Evolutionary conservation across 2,113 vertebrate species (phyloP).

Genomic region (Craseonycteris thonglongyai): DNA sequence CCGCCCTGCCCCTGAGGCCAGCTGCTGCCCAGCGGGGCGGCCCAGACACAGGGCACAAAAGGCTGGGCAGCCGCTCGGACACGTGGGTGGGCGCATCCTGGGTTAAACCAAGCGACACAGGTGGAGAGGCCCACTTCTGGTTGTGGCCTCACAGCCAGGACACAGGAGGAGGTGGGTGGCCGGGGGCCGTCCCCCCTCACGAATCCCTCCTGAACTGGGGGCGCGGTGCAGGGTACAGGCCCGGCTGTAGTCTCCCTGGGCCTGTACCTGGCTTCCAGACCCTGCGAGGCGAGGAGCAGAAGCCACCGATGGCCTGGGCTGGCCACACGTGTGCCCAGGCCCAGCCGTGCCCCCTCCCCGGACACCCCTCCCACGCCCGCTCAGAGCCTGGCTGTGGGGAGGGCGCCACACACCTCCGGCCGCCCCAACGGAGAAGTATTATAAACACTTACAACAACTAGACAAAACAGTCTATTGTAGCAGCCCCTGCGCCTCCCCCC

Average conservation of each 20-base stretch:
- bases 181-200: rapidly evolving
- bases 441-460: slow-evolving; percentile 73
- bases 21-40: rapidly evolving
- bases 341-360: neutral
- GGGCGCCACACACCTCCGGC: slow-evolving; percentile 45
- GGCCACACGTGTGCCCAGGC: rapidly evolving
- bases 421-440: slow-evolving; percentile 56
- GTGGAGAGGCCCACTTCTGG: neutral
- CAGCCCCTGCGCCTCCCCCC: neutral
- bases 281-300: neutral
- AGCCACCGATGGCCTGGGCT: rapidly evolving
- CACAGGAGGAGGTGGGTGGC: rapidly evolving
- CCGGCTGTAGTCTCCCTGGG: rapidly evolving
- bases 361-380: neutral
- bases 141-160: neutral
- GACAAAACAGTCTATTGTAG: slow-evolving; percentile 82
- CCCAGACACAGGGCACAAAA: rapidly evolving
- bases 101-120: too few species aligned
- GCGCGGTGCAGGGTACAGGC: neutral
- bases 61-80: rapidly evolving
- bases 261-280: neutral
- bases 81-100: rapidly evolving
- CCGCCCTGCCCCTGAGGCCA: rapidly evolving
- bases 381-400: rapidly evolving
- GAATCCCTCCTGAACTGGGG: neutral